These are phyloP conservation scores for Watsonalla cultraria DNA, from an alignment of 2,888 invertebrate genomes.

Conservation along the genomic window DNA sequence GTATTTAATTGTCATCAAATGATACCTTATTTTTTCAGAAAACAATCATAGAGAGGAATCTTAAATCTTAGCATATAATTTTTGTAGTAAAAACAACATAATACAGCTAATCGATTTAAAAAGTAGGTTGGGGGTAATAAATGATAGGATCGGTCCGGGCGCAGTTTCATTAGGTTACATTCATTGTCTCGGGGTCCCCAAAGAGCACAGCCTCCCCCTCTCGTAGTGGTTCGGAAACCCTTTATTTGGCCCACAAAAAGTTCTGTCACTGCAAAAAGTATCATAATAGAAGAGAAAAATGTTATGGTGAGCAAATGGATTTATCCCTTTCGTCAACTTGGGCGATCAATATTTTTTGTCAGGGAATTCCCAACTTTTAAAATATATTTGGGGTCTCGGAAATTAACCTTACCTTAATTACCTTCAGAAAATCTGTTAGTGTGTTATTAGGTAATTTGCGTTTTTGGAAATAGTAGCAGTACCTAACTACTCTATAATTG, in stretches of 20 bases:
- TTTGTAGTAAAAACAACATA: conserved; percentile 8
- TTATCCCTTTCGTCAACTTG: conserved; percentile 30
- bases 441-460: too few species aligned
- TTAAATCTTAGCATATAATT: not conserved
- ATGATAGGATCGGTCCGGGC: conserved; percentile 42
- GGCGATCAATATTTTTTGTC: conserved; percentile 14
- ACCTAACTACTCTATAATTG: too few species aligned
- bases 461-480: too few species aligned
- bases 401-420: too few species aligned
- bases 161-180: conserved; percentile 52
- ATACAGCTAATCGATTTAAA: not conserved
- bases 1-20: not conserved
- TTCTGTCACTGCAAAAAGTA: conserved; percentile 39
- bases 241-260: conserved; percentile 48
- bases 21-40: too few species aligned
- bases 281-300: conserved; percentile 38
- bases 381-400: too few species aligned
- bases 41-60: not conserved
- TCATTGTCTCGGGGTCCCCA: conserved; percentile 47
- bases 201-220: conserved; percentile 43
- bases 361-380: not conserved
- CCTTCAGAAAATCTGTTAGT: too few species aligned
- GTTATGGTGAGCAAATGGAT: conserved; percentile 39
- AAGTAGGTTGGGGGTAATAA: conserved; percentile 29
- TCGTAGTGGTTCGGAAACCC: conserved; percentile 42